Evolutionary conservation across 2,888 invertebrate genomes (phyloP).

Genomic region (Acronicta leporina): DNA sequence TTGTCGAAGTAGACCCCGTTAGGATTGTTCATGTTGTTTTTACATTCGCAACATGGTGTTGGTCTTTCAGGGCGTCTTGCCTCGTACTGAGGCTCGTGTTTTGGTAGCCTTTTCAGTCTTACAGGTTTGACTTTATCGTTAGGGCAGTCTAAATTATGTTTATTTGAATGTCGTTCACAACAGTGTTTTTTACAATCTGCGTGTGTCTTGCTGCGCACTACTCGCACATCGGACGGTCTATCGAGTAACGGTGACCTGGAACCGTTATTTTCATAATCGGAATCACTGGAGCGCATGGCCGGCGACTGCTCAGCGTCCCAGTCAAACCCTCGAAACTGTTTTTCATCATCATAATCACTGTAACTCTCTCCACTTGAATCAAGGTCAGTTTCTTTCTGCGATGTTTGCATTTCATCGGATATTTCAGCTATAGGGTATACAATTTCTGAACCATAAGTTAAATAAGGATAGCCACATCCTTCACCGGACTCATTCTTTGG

Average conservation of each 20-base stretch:
- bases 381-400: constrained; percentile 90
- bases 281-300: constrained; percentile 89
- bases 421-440: constrained; percentile 96
- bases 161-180: constrained; percentile 74
- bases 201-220: constrained; percentile 79
- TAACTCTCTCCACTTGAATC: constrained; percentile 90
- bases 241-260: constrained; percentile 92
- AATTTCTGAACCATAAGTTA: constrained; percentile 92
- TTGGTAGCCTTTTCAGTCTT: constrained; percentile 81
- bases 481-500: constrained; percentile 91
- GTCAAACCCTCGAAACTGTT: constrained; percentile 86
- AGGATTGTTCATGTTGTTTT: constrained; percentile 63
- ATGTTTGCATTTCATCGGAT: constrained; percentile 93
- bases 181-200: constrained; percentile 78
- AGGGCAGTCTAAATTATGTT: constrained; percentile 70
- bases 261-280: constrained; percentile 91
- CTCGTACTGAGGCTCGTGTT: constrained; percentile 72
- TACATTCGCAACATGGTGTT: constrained; percentile 73
- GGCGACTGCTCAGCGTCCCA: constrained; percentile 86
- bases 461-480: constrained; percentile 92
- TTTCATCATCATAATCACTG: constrained; percentile 90
- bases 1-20: constrained; percentile 88
- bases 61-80: constrained; percentile 70
- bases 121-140: constrained; percentile 80
- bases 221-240: constrained; percentile 80